phyloP scores from a whole-genome alignment of 2,797 vertebrate species.

The Sebastolobus altivelis region DNA sequence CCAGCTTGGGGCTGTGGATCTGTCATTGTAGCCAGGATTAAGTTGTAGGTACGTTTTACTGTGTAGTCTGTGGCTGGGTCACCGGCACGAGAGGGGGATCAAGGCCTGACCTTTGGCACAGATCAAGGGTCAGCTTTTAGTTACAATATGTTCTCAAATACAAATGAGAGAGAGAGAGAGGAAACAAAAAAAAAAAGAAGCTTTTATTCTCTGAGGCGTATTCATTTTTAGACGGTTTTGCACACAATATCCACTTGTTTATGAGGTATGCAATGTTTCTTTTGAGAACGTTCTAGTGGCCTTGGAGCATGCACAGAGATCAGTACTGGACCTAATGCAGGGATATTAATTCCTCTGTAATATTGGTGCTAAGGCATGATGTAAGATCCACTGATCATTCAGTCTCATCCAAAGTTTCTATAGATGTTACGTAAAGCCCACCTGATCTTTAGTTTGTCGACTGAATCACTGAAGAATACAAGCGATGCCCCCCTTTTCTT shows the following conservation, averaged over 20 bases:
- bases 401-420: slow-evolving; percentile 80
- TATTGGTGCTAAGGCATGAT: slow-evolving; percentile 83
- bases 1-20: slow-evolving; percentile 26
- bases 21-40: slow-evolving; percentile 33
- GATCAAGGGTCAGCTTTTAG: slow-evolving; percentile 51
- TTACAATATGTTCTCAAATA: slow-evolving; percentile 49
- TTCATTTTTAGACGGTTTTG: slow-evolving; percentile 77
- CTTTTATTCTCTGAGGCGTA: slow-evolving; percentile 51
- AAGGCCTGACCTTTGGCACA: slow-evolving; percentile 42
- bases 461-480: slow-evolving; percentile 54
- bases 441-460: slow-evolving; percentile 51
- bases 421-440: slow-evolving; percentile 70
- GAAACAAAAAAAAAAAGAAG: not conserved
- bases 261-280: slow-evolving; percentile 83
- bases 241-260: slow-evolving; percentile 79
- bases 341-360: slow-evolving; percentile 71
- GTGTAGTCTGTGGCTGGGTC: slow-evolving; percentile 45
- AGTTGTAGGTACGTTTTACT: slow-evolving; percentile 42
- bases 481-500: slow-evolving; percentile 42
- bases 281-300: slow-evolving; percentile 81
- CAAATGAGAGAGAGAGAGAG: slow-evolving; percentile 51
- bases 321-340: slow-evolving; percentile 80
- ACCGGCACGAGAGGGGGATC: slow-evolving; percentile 53
- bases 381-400: slow-evolving; percentile 68
- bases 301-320: slow-evolving; percentile 83